A percentile compares a stretch with the other conserved stretches of the same genome.
These are phyloP conservation scores for Crocuta crocuta DNA, from an alignment of 2,113 vertebrate genomes.

Conservation along the genomic window DNA sequence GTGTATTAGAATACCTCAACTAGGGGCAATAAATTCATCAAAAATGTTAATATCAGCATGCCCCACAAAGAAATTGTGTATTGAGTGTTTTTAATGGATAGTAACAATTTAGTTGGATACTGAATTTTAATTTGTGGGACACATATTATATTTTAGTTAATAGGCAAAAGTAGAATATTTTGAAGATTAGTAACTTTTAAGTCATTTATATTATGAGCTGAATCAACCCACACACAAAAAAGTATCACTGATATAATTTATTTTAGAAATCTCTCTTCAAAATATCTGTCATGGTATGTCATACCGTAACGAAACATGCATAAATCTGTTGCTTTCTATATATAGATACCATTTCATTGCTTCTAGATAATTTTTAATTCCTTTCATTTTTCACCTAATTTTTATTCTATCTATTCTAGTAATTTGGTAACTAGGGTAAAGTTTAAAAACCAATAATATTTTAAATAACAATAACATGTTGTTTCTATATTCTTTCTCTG, in stretches of 20 bases:
- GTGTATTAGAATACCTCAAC: background rate
- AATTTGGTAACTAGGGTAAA: background rate
- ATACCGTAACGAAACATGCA: background rate
- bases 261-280: background rate
- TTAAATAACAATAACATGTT: background rate
- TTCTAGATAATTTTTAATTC: background rate
- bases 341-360: background rate
- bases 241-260: background rate
- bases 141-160: background rate
- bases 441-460: background rate
- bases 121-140: slow-evolving; percentile 27
- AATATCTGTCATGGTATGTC: background rate
- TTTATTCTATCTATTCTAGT: background rate
- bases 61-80: background rate
- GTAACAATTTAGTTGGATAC: background rate
- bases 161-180: background rate
- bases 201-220: background rate
- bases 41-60: background rate
- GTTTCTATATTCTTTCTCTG: background rate
- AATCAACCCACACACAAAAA: background rate
- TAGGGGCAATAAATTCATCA: background rate
- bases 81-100: background rate
- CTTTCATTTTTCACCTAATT: background rate
- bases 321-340: background rate
- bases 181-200: background rate